Conservation (phyloP, 1,140 invertebrate species). For the Eupristina koningsbergeri region DNA sequence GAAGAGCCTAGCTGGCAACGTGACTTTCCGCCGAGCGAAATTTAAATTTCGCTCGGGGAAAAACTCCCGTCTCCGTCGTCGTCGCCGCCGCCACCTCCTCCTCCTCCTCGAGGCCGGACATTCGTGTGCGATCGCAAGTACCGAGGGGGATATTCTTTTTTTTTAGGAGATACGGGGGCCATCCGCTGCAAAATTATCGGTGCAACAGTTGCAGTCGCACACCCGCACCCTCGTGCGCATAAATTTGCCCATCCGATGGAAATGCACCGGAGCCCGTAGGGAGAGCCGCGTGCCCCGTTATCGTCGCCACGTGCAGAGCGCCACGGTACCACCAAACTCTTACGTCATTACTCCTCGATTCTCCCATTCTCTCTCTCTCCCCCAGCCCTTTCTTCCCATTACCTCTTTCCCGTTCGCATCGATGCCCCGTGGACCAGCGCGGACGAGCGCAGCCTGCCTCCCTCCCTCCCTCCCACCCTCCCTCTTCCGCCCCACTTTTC, state of each 20-base stretch:
- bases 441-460: too few relatives aligned
- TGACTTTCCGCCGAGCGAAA: too few relatives aligned
- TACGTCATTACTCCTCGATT: slow-evolving; percentile 42
- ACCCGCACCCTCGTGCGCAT: neutral
- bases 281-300: slow-evolving; percentile 45
- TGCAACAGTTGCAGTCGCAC: slow-evolving; percentile 44
- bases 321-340: slow-evolving; percentile 20
- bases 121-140: too few relatives aligned
- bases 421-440: too few relatives aligned
- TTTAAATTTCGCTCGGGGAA: too few relatives aligned
- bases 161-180: too few relatives aligned
- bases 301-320: slow-evolving; percentile 44
- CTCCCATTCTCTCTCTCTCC: slow-evolving; percentile 10
- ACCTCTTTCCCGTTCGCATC: neutral
- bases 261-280: slow-evolving; percentile 13
- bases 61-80: too few relatives aligned
- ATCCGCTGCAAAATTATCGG: slow-evolving; percentile 36
- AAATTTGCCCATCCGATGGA: slow-evolving; percentile 23
- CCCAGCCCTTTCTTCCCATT: neutral
- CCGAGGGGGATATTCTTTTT: too few relatives aligned
- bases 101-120: too few relatives aligned
- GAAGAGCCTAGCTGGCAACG: too few relatives aligned
- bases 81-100: too few relatives aligned
- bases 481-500: neutral
- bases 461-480: slow-evolving; percentile 10